Base-by-base conservation (phyloP, 2,797 vertebrate species). In the Chelon auratus region DNA sequence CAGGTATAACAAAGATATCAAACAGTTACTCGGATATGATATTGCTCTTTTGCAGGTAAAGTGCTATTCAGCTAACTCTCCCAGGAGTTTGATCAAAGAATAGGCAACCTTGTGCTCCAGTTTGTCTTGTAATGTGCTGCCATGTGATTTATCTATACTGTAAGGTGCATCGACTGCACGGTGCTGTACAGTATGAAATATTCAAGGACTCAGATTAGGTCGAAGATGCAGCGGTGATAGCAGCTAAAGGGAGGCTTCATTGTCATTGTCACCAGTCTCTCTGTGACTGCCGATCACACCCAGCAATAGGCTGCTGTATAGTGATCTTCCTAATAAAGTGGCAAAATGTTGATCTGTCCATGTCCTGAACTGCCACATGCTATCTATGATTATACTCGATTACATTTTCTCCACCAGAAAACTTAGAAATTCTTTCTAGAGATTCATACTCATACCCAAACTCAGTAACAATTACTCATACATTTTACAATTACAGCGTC, bases 111-210 rank as follows among this genome's bases (percentile, higher is more conserved):
- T 70, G 79, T 71, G 83, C 76, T 83, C 73, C 42, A 73, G 62
- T 82, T 82, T 68, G 64, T 57, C 72, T 88, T 77, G 59, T 78
- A 82, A 80, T 68, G 65, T 77, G 76, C 73, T 73, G 64, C 30
- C 30, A 33, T 78, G 80, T 91, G 86, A 92, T 89, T 89, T 85
- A 88, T 92, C 77, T 84, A 81, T 78, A 61, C 55, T 62, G 71
- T 55, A 62, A 62, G 68, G 68, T 43, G 62, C 66, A 58, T 68
- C 6, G 22, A 53, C 55, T 75, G 24, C 56, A n/a, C 39, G 8
- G 47, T 18, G n/a, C 76, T 40, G 68, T 48, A 55, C 45, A 36
- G 45, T 68, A 66, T 45, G 20, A 80, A 71, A 22, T 56, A 79
- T 71, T 75, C 72, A 62, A 56, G 64, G 72, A 75, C 80, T 77